A percentile compares a stretch with the other conserved stretches of the same genome.
Evolutionary conservation across 2,888 invertebrate genomes (phyloP).

Genomic region (Rugalucina vietnamica): DNA sequence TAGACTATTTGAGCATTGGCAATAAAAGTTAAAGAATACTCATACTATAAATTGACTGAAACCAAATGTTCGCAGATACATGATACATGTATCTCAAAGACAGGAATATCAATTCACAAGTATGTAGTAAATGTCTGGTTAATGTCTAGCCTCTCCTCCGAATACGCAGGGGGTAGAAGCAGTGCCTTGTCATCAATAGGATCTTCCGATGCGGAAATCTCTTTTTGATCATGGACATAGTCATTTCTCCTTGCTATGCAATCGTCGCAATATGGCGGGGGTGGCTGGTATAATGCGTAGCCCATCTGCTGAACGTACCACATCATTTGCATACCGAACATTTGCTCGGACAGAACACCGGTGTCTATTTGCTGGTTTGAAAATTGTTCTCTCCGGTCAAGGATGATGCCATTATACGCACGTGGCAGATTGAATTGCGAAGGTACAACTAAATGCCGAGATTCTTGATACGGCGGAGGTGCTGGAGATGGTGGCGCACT

Average conservation of each 20-base stretch:
- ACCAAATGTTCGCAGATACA: too few species aligned
- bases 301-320: constrained; percentile 55
- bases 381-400: constrained; percentile 47
- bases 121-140: constrained; percentile 50
- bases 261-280: constrained; percentile 43
- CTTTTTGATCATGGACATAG: not conserved
- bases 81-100: too few species aligned
- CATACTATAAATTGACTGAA: too few species aligned
- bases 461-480: constrained; percentile 31
- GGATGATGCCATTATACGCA: not conserved
- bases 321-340: constrained; percentile 47
- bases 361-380: constrained; percentile 26
- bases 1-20: too few species aligned
- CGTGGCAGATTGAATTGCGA: not conserved
- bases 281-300: constrained; percentile 43
- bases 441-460: not conserved
- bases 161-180: constrained; percentile 51
- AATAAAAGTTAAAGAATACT: too few species aligned
- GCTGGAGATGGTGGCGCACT: constrained; percentile 27
- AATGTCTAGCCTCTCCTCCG: constrained; percentile 49
- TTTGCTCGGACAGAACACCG: constrained; percentile 7
- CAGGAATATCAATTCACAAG: constrained; percentile 43
- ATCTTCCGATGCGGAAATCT: not conserved
- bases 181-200: constrained; percentile 19
- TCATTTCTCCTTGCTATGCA: not conserved